phyloP scores from a whole-genome alignment of 2,797 vertebrate species.

The Siniperca scherzeri region DNA sequence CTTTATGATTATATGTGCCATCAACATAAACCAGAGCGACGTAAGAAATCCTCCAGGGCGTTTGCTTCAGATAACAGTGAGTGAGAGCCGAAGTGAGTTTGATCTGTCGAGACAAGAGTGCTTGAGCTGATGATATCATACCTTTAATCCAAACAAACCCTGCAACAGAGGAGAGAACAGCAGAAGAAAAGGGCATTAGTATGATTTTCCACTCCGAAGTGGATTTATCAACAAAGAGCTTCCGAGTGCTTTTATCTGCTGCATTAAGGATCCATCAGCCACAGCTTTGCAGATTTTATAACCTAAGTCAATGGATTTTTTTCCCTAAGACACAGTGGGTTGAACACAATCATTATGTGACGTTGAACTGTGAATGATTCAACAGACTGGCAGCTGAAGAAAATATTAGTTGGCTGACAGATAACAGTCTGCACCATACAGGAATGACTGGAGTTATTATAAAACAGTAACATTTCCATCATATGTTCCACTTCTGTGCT shows the following conservation, averaged over 20 bases:
- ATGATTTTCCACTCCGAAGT: slow-evolving; percentile 18
- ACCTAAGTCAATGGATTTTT: slow-evolving; percentile 30
- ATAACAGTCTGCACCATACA: slow-evolving; percentile 15
- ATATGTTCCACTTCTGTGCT: not conserved
- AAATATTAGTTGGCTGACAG: slow-evolving; percentile 39
- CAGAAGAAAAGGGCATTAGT: slow-evolving; percentile 48
- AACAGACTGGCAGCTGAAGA: slow-evolving; percentile 28
- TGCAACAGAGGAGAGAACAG: slow-evolving; percentile 71
- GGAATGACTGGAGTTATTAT: slow-evolving; percentile 34
- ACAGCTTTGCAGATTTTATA: slow-evolving; percentile 36
- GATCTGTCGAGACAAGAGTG: slow-evolving; percentile 17
- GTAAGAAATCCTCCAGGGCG: not conserved
- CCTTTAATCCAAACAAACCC: slow-evolving; percentile 90
- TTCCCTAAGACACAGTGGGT: slow-evolving; percentile 16
- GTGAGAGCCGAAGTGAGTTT: slow-evolving; percentile 23
- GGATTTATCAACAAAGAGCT: slow-evolving; percentile 31
- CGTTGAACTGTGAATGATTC: slow-evolving; percentile 38
- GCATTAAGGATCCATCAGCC: slow-evolving; percentile 58
- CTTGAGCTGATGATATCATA: slow-evolving; percentile 70
- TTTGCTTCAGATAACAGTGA: slow-evolving; percentile 29
- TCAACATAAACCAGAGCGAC: slow-evolving; percentile 3
- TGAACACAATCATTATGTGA: slow-evolving; percentile 35
- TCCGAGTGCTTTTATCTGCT: slow-evolving; percentile 49
- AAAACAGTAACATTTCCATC: slow-evolving; percentile 42
- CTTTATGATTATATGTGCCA: slow-evolving; percentile 37